phyloP scores from a whole-genome alignment of 2,888 invertebrate species.

The Allophyes oxyacanthae region DNA sequence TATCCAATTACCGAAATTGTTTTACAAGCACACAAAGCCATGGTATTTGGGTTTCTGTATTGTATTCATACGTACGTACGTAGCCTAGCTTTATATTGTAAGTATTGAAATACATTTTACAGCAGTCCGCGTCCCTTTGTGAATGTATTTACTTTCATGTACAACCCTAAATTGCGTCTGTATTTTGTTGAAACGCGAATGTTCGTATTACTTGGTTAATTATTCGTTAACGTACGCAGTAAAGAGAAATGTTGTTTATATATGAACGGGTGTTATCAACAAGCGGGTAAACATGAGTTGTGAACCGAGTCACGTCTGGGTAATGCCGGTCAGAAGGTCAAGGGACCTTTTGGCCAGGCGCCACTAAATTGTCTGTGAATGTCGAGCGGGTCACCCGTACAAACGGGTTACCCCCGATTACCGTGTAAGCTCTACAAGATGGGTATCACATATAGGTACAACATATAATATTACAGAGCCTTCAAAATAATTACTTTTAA shows the following conservation, averaged over 20 bases:
- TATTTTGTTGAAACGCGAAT: conserved; percentile 17
- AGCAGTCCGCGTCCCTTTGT: conserved; percentile 27
- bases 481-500: conserved; percentile 28
- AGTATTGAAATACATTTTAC: conserved; percentile 37
- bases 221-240: conserved; percentile 41
- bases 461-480: neutral
- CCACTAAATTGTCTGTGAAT: conserved; percentile 74
- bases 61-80: conserved; percentile 23
- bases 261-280: conserved; percentile 34
- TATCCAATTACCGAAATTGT: conserved; percentile 67
- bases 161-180: conserved; percentile 29
- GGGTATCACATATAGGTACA: conserved; percentile 18
- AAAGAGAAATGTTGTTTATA: conserved; percentile 36
- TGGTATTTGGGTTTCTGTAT: conserved; percentile 30
- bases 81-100: conserved; percentile 20
- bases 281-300: conserved; percentile 42
- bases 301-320: conserved; percentile 68
- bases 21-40: conserved; percentile 51
- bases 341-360: conserved; percentile 61
- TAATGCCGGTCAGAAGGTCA: conserved; percentile 68
- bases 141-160: conserved; percentile 40
- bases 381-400: conserved; percentile 46
- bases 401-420: conserved; percentile 63
- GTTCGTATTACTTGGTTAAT: conserved; percentile 34
- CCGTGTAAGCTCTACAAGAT: conserved; percentile 26